Conservation (phyloP, 2,888 invertebrate species). For the Drosophila conformis region DNA sequence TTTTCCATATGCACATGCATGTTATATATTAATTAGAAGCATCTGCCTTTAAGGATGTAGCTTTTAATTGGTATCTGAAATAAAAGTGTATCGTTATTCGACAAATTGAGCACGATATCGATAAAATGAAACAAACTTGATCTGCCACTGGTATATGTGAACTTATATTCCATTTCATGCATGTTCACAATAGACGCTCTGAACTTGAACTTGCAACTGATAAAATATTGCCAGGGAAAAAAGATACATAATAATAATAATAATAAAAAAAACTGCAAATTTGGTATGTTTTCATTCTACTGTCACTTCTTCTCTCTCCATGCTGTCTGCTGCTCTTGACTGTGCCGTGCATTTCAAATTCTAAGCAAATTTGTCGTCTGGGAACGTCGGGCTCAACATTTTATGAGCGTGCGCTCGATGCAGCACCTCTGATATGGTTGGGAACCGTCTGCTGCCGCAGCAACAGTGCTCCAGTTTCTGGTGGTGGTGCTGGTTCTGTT, state of each 20-base stretch:
- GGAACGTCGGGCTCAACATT: slow-evolving; percentile 67
- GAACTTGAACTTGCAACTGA: slow-evolving; percentile 75
- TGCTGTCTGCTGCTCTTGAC: slow-evolving; percentile 32
- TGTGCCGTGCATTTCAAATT: slow-evolving; percentile 75
- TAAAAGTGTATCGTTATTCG: background rate
- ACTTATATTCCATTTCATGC: slow-evolving; percentile 53
- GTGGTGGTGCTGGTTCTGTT: background rate
- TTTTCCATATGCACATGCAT: background rate
- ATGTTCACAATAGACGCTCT: slow-evolving; percentile 46
- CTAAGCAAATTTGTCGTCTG: slow-evolving; percentile 78
- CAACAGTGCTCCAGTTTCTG: slow-evolving; percentile 3
- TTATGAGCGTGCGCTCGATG: slow-evolving; percentile 79
- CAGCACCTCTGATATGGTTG: slow-evolving; percentile 64
- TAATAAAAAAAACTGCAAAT: slow-evolving; percentile 23
- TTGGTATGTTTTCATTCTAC: slow-evolving; percentile 7
- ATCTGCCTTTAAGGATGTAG: too few species aligned
- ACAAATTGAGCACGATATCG: background rate
- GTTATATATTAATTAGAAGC: background rate
- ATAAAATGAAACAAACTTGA: background rate
- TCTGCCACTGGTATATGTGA: background rate
- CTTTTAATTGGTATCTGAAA: background rate
- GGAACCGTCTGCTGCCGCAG: slow-evolving; percentile 64
- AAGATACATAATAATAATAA: slow-evolving; percentile 13
- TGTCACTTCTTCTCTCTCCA: background rate
- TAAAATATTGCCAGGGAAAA: slow-evolving; percentile 41